Base-by-base conservation (phyloP, 2,888 invertebrate species). In the Conops quadrifasciatus region DNA sequence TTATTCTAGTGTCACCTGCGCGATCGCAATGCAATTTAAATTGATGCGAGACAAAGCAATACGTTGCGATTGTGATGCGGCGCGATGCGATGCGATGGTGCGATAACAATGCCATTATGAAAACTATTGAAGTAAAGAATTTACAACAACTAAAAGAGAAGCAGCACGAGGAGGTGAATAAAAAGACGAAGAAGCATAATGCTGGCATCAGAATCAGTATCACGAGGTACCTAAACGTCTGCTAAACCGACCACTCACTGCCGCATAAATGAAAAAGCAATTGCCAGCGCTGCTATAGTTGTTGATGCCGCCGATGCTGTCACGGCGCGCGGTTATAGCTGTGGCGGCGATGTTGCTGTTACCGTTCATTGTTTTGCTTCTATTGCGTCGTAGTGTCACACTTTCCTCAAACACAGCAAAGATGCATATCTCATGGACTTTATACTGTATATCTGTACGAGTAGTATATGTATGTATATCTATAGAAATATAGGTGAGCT, bases 1-100 rank as follows among this genome's bases (percentile, higher is more conserved):
- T n/a, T 81, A 80, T 80, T 78, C 80, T 80, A 80, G 79, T 80
- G 80, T 80, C 80, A 80, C 80, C 80, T 80, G 80, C 47, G 59
- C 21, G 49, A 67, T 49, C 47, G 68, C 77, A 80, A 80, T 79
- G 79, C 69, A 63, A 70, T 70, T 56, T 56, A 63, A 69, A 45
- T 45, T 70, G 56, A 63, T 70, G 69, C 53, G 53, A 53, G 53
- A 62, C 62, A 53, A 63, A 53, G 30, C 47, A 59, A 13, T 43
- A 56, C 19, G 9, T 24, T 26, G 28, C 28, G 62, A 36, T 62
- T 19, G 28, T n/a, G 16, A 36, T 9, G 36, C 36, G 36, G 36
- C 9, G 36, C 36, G 36, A 36, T 36, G n/a, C 36, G 36, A 9
- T 36, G 36, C 36, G 36, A 36, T 36, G 9, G 36, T 36, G 36